Evolutionary conservation across 2,797 vertebrate genomes (phyloP).

Genomic region (Ctenopoma multispine): DNA sequence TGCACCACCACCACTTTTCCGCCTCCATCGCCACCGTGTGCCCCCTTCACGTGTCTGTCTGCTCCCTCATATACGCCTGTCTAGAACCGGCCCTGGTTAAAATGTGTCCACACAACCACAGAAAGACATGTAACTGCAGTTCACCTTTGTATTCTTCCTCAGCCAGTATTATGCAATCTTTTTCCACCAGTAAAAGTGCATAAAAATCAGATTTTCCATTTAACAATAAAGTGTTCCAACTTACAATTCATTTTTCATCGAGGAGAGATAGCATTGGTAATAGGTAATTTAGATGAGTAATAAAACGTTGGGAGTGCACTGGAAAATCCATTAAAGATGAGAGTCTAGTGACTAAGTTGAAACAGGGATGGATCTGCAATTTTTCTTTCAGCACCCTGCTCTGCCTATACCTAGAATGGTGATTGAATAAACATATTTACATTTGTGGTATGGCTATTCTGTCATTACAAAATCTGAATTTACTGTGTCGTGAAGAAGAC

Average conservation of each 20-base stretch:
- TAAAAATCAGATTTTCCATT: constrained; percentile 17
- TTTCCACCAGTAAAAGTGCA: not conserved
- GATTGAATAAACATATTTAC: not conserved
- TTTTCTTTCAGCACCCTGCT: constrained; percentile 1
- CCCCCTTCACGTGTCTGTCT: no score
- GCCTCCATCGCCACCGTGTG: no score
- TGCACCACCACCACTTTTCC: no score
- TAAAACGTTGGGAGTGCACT: constrained; percentile 14
- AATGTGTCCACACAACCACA: not conserved
- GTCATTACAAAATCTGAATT: not conserved
- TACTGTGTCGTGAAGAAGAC: not conserved
- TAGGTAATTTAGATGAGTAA: constrained; percentile 22
- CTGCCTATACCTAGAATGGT: not conserved
- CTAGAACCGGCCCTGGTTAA: no score
- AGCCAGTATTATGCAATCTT: not conserved
- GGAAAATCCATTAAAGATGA: constrained; percentile 35
- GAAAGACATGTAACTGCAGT: not conserved
- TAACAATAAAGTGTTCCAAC: not conserved
- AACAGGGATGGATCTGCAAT: not conserved
- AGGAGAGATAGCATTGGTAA: constrained; percentile 33
- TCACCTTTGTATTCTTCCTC: not conserved
- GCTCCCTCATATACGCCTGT: no score
- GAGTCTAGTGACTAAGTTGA: constrained; percentile 4
- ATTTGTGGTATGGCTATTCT: not conserved
- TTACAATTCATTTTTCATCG: constrained; percentile 16